Base-by-base conservation (phyloP, 2,888 invertebrate genomes). In the Mayetiola destructor region DNA sequence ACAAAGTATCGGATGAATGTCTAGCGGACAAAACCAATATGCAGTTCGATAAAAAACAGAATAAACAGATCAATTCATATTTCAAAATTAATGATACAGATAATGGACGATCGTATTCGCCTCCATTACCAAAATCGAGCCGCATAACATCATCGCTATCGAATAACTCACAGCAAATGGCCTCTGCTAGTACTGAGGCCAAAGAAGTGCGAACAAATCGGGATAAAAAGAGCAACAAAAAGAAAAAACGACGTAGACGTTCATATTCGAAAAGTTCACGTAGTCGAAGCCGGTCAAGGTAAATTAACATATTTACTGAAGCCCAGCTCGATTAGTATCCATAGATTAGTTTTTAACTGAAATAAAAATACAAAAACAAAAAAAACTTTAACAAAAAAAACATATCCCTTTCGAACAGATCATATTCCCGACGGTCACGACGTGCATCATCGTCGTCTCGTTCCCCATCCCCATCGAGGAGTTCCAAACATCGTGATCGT, bases 51-150 rank as follows among this genome's bases (percentile, higher is more conserved):
- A 48, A 23, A 14, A 48, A 48, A 48, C 23, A 48, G 48, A 48
- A 23, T 48, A 48, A 48, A n/a, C 48, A 48, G 27, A 48, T 48
- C 48, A 48, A 48, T 48, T 48, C 48, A 16, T 48, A 48, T 16
- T 27, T 27, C 27, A 48, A 48, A 27, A 27, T 27, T 27, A 48
- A 48, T 48, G 48, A 48, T 27, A 14, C 23, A 48, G n/a, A 48
- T 27, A 48, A 27, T 48, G 27, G 27, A n/a, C 48, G 48, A 2
- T 48, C 48, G 27, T 48, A 48, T 48, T 48, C 48, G n/a, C 48
- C 48, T 27, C 48, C 48, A 16, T n/a, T 48, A 27, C 48, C 48
- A 2, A 16, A 5, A 5, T 16, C n/a, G n/a, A 23, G 27, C 27
- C 48, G 48, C n/a, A 6, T 48, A 27, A 16, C 48, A 27, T 48